Percentiles rank a stretch among this genome's conserved stretches.
These are phyloP conservation scores for Iphiclides podalirius DNA, from an alignment of 2,888 invertebrate species.

Conservation along the genomic window DNA sequence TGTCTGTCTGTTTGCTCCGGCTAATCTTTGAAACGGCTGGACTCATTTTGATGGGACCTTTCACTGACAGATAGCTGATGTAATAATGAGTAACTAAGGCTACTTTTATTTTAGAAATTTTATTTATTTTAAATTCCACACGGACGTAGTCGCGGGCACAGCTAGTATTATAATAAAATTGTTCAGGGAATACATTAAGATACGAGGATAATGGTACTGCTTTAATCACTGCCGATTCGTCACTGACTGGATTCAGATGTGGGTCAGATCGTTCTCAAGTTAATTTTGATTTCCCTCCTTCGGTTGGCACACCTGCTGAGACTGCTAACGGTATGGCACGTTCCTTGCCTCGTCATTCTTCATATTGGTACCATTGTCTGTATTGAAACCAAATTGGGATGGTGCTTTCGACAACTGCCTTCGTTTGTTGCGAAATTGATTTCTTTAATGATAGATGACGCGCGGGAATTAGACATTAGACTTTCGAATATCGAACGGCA, in stretches of 20 bases:
- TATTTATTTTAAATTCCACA: too few relatives aligned
- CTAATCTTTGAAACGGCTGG: too few relatives aligned
- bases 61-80: too few relatives aligned
- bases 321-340: conserved; percentile 7
- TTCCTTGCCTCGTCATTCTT: neutral
- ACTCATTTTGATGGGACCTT: too few relatives aligned
- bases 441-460: neutral
- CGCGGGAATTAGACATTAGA: neutral
- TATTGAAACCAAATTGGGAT: conserved; percentile 1
- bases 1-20: too few relatives aligned
- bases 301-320: conserved; percentile 15
- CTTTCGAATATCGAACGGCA: neutral
- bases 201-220: too few relatives aligned
- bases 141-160: too few relatives aligned
- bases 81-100: too few relatives aligned
- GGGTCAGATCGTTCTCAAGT: conserved; percentile 3
- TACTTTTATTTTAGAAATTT: too few relatives aligned
- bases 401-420: neutral
- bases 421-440: neutral
- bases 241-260: neutral
- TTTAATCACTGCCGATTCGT: too few relatives aligned
- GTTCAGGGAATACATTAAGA: too few relatives aligned
- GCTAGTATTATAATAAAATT: too few relatives aligned
- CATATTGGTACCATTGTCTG: conserved; percentile 7
- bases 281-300: conserved; percentile 1